Conservation (phyloP, 2,888 invertebrate species). For the Ophion ventricosus region DNA sequence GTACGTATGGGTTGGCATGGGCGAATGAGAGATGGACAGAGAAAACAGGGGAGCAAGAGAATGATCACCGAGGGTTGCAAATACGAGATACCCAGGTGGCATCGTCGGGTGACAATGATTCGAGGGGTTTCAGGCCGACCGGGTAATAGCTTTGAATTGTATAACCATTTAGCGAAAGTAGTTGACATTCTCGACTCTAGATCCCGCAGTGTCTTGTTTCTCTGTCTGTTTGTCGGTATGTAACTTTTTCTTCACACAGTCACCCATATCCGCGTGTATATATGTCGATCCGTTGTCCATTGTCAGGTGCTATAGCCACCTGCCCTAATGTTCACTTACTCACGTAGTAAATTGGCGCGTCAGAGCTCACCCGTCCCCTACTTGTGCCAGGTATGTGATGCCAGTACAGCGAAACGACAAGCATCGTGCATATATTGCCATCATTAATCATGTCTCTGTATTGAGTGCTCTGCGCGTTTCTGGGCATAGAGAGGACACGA, state of each 20-base stretch:
- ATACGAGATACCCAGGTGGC: conserved; percentile 23
- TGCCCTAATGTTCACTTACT: conserved; percentile 58
- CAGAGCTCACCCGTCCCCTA: conserved; percentile 61
- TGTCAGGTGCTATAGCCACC: conserved; percentile 52
- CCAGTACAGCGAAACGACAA: conserved; percentile 70
- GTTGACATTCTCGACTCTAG: conserved; percentile 30
- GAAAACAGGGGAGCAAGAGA: conserved; percentile 46
- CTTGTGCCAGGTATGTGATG: conserved; percentile 50
- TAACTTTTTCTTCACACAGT: background rate
- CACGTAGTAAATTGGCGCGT: conserved; percentile 59
- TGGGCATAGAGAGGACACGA: conserved; percentile 3
- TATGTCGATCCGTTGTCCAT: conserved; percentile 49
- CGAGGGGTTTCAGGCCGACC: conserved; percentile 31
- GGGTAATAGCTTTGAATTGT: conserved; percentile 41
- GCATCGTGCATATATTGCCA: conserved; percentile 75
- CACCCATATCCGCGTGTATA: conserved; percentile 3
- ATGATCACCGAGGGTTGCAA: conserved; percentile 31
- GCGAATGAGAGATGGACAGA: conserved; percentile 53
- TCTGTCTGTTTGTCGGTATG: conserved; percentile 3
- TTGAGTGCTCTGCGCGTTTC: conserved; percentile 70
- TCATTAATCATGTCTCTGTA: conserved; percentile 78
- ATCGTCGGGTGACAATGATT: conserved; percentile 40
- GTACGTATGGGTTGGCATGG: conserved; percentile 4
- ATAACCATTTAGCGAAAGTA: conserved; percentile 28
- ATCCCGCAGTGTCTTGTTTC: conserved; percentile 42